These are phyloP conservation scores for Bombus haemorrhoidalis DNA, from an alignment of 1,140 invertebrate genomes.

Conservation along the genomic window DNA sequence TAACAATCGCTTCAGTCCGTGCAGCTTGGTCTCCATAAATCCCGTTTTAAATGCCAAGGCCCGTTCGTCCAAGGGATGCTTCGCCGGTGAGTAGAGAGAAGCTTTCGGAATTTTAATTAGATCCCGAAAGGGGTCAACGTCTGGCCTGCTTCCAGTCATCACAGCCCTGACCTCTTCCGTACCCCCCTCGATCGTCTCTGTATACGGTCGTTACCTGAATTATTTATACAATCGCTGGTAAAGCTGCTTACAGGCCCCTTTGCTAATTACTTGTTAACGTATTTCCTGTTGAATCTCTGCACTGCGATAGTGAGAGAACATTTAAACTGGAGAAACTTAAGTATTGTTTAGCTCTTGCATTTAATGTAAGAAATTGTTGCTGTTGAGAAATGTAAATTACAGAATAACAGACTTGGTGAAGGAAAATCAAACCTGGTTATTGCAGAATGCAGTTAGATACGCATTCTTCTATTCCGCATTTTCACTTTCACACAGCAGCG, in stretches of 20 bases:
- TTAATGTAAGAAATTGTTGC: background rate
- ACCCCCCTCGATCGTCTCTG: background rate
- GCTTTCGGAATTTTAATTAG: slow-evolving; percentile 53
- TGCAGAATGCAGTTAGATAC: too few relatives aligned
- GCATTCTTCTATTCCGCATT: too few relatives aligned
- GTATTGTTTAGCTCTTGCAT: too few relatives aligned
- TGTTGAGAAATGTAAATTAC: too few relatives aligned
- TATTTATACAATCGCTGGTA: slow-evolving; percentile 42
- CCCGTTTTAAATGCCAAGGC: slow-evolving; percentile 96
- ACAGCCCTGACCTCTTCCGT: background rate
- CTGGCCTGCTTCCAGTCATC: background rate
- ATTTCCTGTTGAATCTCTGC: slow-evolving; percentile 1
- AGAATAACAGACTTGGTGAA: too few relatives aligned
- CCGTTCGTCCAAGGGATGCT: slow-evolving; percentile 93
- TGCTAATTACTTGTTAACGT: slow-evolving; percentile 14
- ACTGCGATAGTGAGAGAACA: background rate
- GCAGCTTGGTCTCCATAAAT: slow-evolving; percentile 96
- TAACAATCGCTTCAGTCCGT: slow-evolving; percentile 97
- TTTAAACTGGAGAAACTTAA: background rate
- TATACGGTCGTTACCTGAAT: slow-evolving; percentile 12
- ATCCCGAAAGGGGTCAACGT: slow-evolving; percentile 6
- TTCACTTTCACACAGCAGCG: too few relatives aligned
- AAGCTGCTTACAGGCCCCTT: background rate
- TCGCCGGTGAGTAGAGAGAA: slow-evolving; percentile 86
- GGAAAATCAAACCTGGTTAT: too few relatives aligned